phyloP scores from a whole-genome alignment of 2,888 invertebrate genomes.

The Drosophila meridiana region DNA sequence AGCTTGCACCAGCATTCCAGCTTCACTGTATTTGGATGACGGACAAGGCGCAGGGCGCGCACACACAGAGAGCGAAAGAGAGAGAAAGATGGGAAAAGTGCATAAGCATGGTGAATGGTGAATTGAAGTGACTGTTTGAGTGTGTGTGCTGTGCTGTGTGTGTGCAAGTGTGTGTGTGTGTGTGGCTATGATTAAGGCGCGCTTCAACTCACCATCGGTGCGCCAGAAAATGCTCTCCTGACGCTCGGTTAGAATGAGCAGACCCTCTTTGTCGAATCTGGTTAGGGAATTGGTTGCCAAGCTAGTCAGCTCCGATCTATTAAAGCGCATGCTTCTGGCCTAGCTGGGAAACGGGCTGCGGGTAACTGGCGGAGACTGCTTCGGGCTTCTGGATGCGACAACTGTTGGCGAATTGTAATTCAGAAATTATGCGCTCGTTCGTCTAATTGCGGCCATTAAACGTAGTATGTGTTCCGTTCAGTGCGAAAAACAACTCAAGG shows the following conservation, averaged over 20 bases:
- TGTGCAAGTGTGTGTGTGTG: background rate
- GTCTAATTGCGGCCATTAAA: slow-evolving; percentile 28
- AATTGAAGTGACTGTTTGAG: slow-evolving; percentile 7
- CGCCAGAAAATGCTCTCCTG: slow-evolving; percentile 96
- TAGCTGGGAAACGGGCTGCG: slow-evolving; percentile 4
- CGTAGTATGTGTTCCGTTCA: slow-evolving; percentile 10
- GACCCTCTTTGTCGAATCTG: slow-evolving; percentile 96
- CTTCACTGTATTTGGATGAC: slow-evolving; percentile 86
- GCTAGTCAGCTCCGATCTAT: slow-evolving; percentile 93
- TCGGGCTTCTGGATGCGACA: slow-evolving; percentile 4
- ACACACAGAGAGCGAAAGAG: background rate
- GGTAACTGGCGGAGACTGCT: background rate
- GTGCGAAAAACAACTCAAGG: slow-evolving; percentile 9
- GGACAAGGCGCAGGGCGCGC: background rate
- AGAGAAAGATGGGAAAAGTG: slow-evolving; percentile 33
- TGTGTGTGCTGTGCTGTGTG: background rate
- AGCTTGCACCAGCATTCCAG: slow-evolving; percentile 95
- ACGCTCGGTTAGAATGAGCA: slow-evolving; percentile 93
- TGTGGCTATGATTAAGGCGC: slow-evolving; percentile 12
- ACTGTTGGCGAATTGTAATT: slow-evolving; percentile 34
- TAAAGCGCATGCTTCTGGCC: slow-evolving; percentile 91
- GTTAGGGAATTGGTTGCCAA: slow-evolving; percentile 94
- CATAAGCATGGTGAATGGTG: slow-evolving; percentile 41
- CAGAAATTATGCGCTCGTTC: slow-evolving; percentile 34
- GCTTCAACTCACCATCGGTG: slow-evolving; percentile 90